Evolutionary conservation across 2,797 vertebrate species (phyloP).

Genomic region (Avahi laniger): DNA sequence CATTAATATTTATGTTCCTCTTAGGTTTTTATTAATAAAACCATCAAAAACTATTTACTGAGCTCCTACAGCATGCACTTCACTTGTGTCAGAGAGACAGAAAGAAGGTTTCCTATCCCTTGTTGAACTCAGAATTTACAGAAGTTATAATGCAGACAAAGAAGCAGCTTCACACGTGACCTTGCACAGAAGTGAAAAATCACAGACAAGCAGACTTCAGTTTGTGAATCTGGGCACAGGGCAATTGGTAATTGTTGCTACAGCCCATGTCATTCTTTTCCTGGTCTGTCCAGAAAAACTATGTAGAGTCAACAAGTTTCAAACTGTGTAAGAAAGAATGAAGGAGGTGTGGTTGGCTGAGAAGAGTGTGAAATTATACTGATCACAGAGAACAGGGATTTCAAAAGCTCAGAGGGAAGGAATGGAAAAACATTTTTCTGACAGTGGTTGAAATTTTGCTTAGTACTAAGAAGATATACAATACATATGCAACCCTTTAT

Average conservation of each 20-base stretch:
- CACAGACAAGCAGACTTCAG: background rate
- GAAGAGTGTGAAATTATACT: background rate
- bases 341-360: background rate
- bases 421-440: background rate
- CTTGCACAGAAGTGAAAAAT: background rate
- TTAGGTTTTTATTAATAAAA: background rate
- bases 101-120: background rate
- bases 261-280: background rate
- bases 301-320: background rate
- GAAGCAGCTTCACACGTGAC: background rate
- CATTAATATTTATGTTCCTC: background rate
- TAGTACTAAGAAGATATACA: background rate
- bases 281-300: background rate
- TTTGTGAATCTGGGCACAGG: background rate
- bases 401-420: background rate
- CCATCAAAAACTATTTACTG: conserved; percentile 24
- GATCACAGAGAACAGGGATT: background rate
- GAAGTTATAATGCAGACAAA: background rate
- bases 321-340: background rate
- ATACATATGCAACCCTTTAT: too few relatives aligned
- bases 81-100: background rate
- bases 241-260: background rate
- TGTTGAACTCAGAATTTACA: background rate
- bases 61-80: background rate
- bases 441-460: conserved; percentile 5